Evolutionary conservation across 2,888 invertebrate species (phyloP).

Genomic region (Pterostichus niger): DNA sequence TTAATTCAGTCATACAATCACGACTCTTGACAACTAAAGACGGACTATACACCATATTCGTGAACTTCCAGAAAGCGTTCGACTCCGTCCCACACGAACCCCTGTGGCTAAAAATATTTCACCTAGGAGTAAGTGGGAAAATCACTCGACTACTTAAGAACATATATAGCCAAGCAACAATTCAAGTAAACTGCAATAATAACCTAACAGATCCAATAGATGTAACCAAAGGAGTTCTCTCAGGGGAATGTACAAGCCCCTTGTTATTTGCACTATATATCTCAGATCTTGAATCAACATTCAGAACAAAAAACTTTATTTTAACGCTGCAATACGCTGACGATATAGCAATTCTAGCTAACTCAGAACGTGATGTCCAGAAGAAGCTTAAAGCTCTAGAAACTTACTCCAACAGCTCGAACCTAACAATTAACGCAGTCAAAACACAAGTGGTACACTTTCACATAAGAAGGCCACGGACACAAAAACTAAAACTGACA

Average conservation of each 20-base stretch:
- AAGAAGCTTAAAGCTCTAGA: no score
- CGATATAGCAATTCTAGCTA: no score
- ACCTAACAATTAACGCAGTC: no score
- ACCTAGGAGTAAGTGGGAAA: background rate
- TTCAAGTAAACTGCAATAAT: no score
- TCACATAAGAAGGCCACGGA: no score
- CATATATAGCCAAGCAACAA: background rate
- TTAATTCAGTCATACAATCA: background rate
- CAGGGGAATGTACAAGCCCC: background rate
- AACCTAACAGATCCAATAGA: background rate
- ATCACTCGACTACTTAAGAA: background rate
- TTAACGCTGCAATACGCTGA: background rate
- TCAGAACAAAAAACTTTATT: background rate
- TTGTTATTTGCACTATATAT: background rate
- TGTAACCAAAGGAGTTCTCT: background rate
- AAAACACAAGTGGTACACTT: no score
- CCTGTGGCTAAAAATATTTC: background rate
- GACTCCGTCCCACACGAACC: background rate
- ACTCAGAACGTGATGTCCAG: no score
- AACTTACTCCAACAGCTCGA: no score
- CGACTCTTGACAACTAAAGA: background rate
- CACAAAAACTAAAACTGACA: no score
- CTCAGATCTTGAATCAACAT: background rate
- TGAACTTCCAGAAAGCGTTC: background rate
- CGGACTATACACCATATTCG: background rate